A percentile compares a stretch with the other conserved stretches of the same genome.
phyloP scores from a whole-genome alignment of 2,113 vertebrate genomes.

The Cacatua alba region DNA sequence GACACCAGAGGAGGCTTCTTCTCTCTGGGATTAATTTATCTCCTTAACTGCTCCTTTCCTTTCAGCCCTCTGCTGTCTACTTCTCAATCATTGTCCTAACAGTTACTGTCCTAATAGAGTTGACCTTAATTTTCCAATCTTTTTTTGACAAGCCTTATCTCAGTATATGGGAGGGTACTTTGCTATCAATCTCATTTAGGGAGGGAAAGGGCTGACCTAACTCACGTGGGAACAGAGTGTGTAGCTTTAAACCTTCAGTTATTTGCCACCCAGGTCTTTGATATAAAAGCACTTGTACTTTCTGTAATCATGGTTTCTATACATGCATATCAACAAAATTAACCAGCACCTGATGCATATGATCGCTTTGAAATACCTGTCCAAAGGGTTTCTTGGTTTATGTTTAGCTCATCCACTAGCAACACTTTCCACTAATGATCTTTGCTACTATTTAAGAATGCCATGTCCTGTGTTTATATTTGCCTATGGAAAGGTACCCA shows the following conservation, averaged over 20 bases:
- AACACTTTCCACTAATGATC: neutral
- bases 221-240: neutral
- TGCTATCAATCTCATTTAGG: neutral
- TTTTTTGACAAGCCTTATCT: neutral
- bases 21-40: neutral
- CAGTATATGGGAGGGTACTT: neutral
- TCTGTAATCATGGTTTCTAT: neutral
- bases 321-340: neutral
- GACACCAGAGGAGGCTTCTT: fast-evolving
- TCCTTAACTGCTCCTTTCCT: neutral
- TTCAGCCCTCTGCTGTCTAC: neutral
- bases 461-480: neutral
- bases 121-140: neutral
- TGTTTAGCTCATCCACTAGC: neutral
- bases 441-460: neutral
- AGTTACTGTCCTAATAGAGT: neutral
- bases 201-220: neutral
- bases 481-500: neutral
- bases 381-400: neutral
- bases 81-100: neutral
- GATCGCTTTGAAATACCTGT: neutral
- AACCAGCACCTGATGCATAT: neutral
- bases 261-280: neutral
- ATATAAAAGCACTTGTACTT: neutral
- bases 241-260: neutral